Conservation (phyloP, 1,140 invertebrate genomes). For the Muscidifurax raptorellus region DNA sequence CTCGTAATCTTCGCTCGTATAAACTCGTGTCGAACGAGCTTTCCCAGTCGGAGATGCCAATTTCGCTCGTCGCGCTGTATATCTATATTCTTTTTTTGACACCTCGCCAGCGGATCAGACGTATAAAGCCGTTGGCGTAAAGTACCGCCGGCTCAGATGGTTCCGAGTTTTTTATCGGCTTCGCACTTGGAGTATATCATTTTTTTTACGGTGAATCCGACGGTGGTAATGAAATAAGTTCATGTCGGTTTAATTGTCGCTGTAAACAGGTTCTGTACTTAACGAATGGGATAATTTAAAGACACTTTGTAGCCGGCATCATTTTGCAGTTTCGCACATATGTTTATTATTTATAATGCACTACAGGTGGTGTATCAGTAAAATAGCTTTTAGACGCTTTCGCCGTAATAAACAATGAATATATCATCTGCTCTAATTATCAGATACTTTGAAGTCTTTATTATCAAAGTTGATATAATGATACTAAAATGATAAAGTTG, state of each 20-base stretch:
- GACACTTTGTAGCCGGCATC: neutral
- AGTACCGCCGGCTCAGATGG: neutral
- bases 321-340: neutral
- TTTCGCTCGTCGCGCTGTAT: neutral
- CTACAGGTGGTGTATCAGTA: too few species aligned
- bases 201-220: neutral
- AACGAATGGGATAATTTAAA: neutral
- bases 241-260: neutral
- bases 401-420: too few species aligned
- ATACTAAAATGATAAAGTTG: too few species aligned
- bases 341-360: too few species aligned
- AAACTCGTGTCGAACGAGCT: constrained; percentile 4
- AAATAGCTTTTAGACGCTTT: too few species aligned
- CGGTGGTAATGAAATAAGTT: neutral
- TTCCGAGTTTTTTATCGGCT: neutral
- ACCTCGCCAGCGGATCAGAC: neutral
- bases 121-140: neutral
- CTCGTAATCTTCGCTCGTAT: constrained; percentile 24
- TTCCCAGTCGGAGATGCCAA: neutral
- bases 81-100: neutral
- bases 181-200: neutral
- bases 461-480: too few species aligned
- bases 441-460: too few species aligned
- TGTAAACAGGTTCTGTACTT: neutral
- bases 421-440: too few species aligned